Evolutionary conservation across 2,113 vertebrate species (phyloP).

Genomic region (Lipotes vexillifer): DNA sequence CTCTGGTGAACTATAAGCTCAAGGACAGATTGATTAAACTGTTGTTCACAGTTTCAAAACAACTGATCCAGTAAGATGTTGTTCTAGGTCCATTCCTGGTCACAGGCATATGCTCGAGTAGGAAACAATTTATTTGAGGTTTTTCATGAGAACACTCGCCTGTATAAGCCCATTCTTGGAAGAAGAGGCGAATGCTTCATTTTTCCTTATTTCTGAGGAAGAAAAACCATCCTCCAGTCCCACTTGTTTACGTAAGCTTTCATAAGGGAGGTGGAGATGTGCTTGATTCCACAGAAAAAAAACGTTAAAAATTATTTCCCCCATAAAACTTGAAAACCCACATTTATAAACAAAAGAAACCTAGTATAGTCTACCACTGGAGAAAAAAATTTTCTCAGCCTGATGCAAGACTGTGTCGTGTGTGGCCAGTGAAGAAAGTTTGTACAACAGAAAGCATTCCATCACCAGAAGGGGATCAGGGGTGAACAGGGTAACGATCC

Average conservation of each 20-base stretch:
- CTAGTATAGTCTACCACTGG: not conserved
- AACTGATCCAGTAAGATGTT: not conserved
- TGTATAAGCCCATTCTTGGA: not conserved
- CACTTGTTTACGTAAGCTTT: not conserved
- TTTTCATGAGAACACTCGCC: not conserved
- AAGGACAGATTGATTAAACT: not conserved
- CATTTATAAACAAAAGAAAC: constrained; percentile 43
- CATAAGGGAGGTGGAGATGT: not conserved
- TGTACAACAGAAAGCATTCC: not conserved
- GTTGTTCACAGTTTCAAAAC: not conserved
- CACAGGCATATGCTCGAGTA: not conserved
- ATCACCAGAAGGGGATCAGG: not conserved
- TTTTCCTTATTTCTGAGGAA: not conserved
- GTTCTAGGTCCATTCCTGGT: not conserved
- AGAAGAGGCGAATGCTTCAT: not conserved
- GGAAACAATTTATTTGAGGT: not conserved
- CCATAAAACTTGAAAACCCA: not conserved
- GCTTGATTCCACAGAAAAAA: not conserved
- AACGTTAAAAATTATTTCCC: not conserved
- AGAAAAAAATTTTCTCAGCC: not conserved
- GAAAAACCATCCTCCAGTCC: not conserved
- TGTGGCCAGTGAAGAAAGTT: not conserved
- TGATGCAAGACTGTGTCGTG: not conserved
- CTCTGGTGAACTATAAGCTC: not conserved
- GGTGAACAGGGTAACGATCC: not conserved